Base-by-base conservation (phyloP, 2,113 vertebrate species). In the Saguinus imperator region DNA sequence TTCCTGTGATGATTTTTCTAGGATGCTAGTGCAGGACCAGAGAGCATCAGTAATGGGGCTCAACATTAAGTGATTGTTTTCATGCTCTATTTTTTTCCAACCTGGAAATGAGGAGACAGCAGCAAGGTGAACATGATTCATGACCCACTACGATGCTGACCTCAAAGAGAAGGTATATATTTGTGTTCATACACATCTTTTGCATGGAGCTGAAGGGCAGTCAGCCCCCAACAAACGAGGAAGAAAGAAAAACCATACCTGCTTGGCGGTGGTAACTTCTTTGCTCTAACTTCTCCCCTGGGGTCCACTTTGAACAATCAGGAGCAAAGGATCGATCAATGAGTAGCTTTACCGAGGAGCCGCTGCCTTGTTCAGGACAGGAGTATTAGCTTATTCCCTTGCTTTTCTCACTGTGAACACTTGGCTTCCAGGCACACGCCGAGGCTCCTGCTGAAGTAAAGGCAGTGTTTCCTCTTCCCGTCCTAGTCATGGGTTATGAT, bases 241-340 rank as follows among this genome's bases (percentile, higher is more conserved):
- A 66, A 84, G 29, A 76, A 81, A 72, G 20, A 58, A 94, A 87
- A 91, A 43, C 23, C 79, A 8, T 98, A 97, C 98, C 98, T 98
- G 95, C 45, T 85, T 14, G 77, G 43, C 5, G 17, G 55, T 45
- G 17, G 55, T 45, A 77, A 57, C 40, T 61, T 84, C 72, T 95
- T 85, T n/a, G n/a, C 66, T 82, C 73, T 35, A 64, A 72, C 25
- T 89, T 89, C 97, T 75, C 70, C 81, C 58, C 27, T 40, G 23
- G 45, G 76, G 57, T 84, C 79, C 93, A 66, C 95, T 52, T 75
- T 87, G 89, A 91, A 92, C 48, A 61, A 16, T 35, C 87, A 29
- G 64, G 66, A 89, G 81, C 13, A 37, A 75, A 72, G 25, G n/a
- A 11, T 70, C 61, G 48, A 4, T 72, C 79, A 17, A 32, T 58